phyloP scores from a whole-genome alignment of 2,113 vertebrate species.

The Ariopsis seemanni region DNA sequence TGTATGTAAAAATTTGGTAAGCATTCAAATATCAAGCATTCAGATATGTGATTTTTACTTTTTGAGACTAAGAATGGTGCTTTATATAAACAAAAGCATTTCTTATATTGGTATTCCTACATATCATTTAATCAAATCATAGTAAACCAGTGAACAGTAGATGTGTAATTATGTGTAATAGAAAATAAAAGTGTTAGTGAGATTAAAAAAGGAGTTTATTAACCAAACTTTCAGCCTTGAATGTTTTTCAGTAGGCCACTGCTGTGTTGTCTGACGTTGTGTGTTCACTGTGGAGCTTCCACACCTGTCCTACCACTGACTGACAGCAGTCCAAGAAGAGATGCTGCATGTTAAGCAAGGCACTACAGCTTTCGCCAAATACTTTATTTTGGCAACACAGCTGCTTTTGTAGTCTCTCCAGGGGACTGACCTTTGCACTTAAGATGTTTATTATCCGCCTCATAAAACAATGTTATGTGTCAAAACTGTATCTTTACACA shows the following conservation, averaged over 20 bases:
- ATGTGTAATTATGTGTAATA: background rate
- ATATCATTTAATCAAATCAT: background rate
- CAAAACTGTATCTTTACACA: background rate
- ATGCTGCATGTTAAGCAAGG: conserved; percentile 34
- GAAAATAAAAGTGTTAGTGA: background rate
- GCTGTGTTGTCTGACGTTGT: background rate
- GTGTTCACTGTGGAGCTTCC: conserved; percentile 36
- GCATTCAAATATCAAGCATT: background rate
- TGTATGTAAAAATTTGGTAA: background rate
- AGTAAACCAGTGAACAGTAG: background rate
- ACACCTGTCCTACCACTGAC: conserved; percentile 65
- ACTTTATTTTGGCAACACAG: background rate
- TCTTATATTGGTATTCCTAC: background rate
- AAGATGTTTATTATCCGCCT: background rate
- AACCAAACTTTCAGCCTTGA: background rate
- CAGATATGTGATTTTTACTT: background rate
- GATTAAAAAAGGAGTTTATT: background rate
- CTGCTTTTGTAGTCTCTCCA: background rate
- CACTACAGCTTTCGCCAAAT: background rate
- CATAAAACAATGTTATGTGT: background rate
- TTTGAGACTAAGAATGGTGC: background rate
- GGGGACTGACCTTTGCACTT: background rate
- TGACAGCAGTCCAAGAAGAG: conserved; percentile 57
- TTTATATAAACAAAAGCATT: background rate
- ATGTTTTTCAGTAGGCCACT: background rate